Evolutionary conservation across 2,888 invertebrate species (phyloP), one percentile per base, ranked within the genome.

Genomic region (Drosophila putrida): DNA sequence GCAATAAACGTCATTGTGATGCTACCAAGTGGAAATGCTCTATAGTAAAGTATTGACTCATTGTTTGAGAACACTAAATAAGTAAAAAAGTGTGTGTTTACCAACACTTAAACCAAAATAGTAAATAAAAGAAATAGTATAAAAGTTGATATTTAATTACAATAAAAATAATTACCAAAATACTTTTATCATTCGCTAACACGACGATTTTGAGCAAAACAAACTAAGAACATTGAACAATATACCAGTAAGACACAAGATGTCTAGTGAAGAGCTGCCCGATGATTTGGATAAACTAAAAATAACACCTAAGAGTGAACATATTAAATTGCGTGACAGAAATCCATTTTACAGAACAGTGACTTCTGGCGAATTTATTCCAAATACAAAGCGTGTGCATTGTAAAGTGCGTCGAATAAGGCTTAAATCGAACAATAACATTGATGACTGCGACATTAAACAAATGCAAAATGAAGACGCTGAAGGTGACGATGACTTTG

Each of bases 221-320:
- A 6, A 15, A 20, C 15, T 15, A 47, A 11, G 39, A 27, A 20
- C 10, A 11, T 51, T 8, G 4, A 10, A 11, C 9, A 6, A 39
- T 46, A 55, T 20, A 28, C 27, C 15, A 28, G n/a, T 10, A 36
- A 36, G 25, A 4, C 5, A 4, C 11, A 72, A 75, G 57, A 90
- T 90, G 90, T 81, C 81, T 41, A 94, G 94, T 62, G 90, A 93
- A 79, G 91, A 93, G 65, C 85, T 94, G 74, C 93, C 93, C 75
- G 93, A 93, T 66, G 93, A 93, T 89, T 92, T 95, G 92, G 93
- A 93, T 71, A 94, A 93, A 85, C 90, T 95, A 71, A 93, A 94
- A 92, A 94, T 95, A 88, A 93, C 94, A 77, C 93, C 93, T 31
- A 83, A 90, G 44, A 92, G 93, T 55, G 83, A 83, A 47, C 79